Conservation (phyloP, 2,888 invertebrate species). For the Campoplex capitator region DNA sequence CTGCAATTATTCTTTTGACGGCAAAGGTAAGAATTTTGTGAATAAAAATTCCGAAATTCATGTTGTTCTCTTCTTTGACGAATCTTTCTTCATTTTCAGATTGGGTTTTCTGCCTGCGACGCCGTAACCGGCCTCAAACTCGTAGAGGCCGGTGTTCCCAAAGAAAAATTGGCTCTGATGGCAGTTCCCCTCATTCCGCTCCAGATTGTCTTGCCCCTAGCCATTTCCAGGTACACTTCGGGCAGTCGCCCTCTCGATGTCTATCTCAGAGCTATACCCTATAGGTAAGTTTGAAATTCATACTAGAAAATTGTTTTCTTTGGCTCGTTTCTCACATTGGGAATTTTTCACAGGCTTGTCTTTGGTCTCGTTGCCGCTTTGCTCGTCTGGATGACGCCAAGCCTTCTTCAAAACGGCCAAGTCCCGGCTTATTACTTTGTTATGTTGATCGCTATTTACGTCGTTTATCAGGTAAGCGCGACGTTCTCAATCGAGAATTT, state of each 20-base stretch:
- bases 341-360: slow-evolving; percentile 87
- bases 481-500: neutral
- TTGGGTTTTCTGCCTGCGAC: slow-evolving; percentile 98
- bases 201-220: slow-evolving; percentile 95
- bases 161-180: slow-evolving; percentile 96
- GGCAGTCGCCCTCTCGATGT: slow-evolving; percentile 96
- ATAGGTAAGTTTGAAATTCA: slow-evolving; percentile 84
- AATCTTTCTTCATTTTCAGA: slow-evolving; percentile 85
- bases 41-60: neutral
- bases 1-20: slow-evolving; percentile 93
- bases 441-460: slow-evolving; percentile 91
- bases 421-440: slow-evolving; percentile 92
- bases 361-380: slow-evolving; percentile 94
- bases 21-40: slow-evolving; percentile 89
- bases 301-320: neutral
- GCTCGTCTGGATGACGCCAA: slow-evolving; percentile 94
- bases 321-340: neutral
- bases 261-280: slow-evolving; percentile 95
- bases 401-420: slow-evolving; percentile 88
- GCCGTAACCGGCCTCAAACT: slow-evolving; percentile 97
- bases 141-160: slow-evolving; percentile 98
- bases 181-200: slow-evolving; percentile 97
- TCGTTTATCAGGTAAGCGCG: slow-evolving; percentile 93
- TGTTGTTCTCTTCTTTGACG: neutral
- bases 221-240: slow-evolving; percentile 93